A percentile compares a stretch with the other conserved stretches of the same genome.
Evolutionary conservation across 2,888 invertebrate genomes (phyloP).

Genomic region (Mythimna lalbum): DNA sequence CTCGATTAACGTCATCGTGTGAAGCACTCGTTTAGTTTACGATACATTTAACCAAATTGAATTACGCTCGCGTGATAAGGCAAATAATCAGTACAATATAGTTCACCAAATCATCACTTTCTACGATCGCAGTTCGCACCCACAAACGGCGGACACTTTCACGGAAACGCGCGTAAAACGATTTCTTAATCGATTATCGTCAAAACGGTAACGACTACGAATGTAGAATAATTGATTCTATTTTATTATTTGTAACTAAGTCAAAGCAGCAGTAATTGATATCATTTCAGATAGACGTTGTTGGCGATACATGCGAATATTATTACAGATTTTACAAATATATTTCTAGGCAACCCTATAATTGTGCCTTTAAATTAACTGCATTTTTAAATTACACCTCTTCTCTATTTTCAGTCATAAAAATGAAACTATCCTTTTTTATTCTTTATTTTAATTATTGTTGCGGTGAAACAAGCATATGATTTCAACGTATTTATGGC

Average conservation of each 20-base stretch:
- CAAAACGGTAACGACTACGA: constrained; percentile 84
- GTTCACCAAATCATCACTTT: constrained; percentile 77
- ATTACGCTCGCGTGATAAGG: constrained; percentile 55
- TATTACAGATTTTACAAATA: not conserved
- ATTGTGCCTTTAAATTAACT: fast-evolving
- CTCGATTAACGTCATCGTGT: constrained; percentile 50
- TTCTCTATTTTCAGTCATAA: not conserved
- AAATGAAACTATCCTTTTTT: not conserved
- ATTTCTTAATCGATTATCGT: constrained; percentile 84
- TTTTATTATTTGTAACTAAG: constrained; percentile 65
- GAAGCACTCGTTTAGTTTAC: constrained; percentile 38
- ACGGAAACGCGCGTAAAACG: constrained; percentile 84
- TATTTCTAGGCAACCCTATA: constrained; percentile 11
- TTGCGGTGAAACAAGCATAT: constrained; percentile 3
- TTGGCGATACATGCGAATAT: constrained; percentile 3
- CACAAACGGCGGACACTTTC: constrained; percentile 82
- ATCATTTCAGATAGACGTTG: constrained; percentile 10
- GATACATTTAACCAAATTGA: constrained; percentile 37
- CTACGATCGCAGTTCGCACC: constrained; percentile 74
- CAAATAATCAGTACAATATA: constrained; percentile 58
- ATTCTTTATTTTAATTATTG: constrained; percentile 16
- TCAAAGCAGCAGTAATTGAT: constrained; percentile 55
- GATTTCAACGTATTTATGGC: not conserved
- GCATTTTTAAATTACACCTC: not conserved
- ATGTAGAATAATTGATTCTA: constrained; percentile 83